Conservation (phyloP, 2,797 vertebrate genomes). For the Phoebastria nigripes region DNA sequence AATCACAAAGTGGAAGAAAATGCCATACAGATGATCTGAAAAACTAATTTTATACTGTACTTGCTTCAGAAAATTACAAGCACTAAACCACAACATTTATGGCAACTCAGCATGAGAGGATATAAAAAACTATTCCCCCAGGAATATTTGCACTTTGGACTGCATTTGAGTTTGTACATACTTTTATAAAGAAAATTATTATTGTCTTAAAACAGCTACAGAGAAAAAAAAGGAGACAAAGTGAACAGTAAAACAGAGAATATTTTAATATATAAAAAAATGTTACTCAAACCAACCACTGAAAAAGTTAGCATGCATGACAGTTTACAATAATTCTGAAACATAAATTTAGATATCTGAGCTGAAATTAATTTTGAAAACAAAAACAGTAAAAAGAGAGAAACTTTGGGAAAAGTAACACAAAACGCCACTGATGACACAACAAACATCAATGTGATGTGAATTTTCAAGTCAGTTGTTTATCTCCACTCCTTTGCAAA, state of each 20-base stretch:
- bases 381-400: background rate
- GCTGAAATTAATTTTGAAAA: background rate
- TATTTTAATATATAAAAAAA: background rate
- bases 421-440: accelerated
- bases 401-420: background rate
- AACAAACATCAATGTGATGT: background rate
- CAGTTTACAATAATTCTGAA: background rate
- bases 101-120: background rate
- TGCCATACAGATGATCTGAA: accelerated
- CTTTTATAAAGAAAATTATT: background rate
- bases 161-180: background rate
- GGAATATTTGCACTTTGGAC: background rate
- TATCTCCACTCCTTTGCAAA: background rate
- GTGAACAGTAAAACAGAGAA: accelerated
- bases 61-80: background rate
- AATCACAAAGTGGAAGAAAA: background rate
- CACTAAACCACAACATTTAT: background rate
- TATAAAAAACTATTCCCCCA: background rate
- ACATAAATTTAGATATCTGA: background rate
- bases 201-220: background rate
- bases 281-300: background rate
- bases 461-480: background rate
- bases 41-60: background rate
- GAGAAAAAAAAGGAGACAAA: background rate
- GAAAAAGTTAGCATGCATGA: background rate